Evolutionary conservation across 2,888 invertebrate species (phyloP).

Genomic region (Limenitis camilla): DNA sequence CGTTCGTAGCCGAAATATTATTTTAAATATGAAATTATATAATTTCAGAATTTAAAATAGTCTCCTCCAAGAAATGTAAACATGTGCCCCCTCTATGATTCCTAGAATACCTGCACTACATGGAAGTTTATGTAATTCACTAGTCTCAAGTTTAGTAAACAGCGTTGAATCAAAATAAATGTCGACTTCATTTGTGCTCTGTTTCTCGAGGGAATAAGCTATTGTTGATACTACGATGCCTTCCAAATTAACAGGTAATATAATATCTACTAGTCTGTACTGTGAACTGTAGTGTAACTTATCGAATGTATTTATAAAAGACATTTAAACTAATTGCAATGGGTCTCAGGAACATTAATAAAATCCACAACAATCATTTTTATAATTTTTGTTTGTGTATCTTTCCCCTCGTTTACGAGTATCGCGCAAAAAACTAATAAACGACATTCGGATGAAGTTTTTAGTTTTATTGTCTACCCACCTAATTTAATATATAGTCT

Average conservation of each 20-base stretch:
- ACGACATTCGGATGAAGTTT: too few species aligned
- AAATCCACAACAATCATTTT: too few species aligned
- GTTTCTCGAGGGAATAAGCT: constrained; percentile 23
- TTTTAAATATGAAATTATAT: background rate
- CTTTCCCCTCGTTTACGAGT: too few species aligned
- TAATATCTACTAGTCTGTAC: background rate
- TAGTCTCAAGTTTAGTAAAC: constrained; percentile 38
- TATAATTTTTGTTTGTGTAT: too few species aligned
- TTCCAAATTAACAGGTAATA: constrained; percentile 27
- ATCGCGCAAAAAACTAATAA: too few species aligned
- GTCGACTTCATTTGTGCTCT: constrained; percentile 18
- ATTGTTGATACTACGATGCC: constrained; percentile 15
- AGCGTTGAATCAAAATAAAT: constrained; percentile 13
- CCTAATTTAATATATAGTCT: too few species aligned
- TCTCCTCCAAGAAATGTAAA: constrained; percentile 33
- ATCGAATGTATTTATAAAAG: too few species aligned
- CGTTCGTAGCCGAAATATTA: background rate
- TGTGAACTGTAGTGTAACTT: too few species aligned
- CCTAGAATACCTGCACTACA: constrained; percentile 9
- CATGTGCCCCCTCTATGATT: constrained; percentile 38
- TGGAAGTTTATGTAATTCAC: constrained; percentile 20
- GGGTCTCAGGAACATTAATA: too few species aligned
- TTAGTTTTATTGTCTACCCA: too few species aligned
- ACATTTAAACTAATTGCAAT: too few species aligned
- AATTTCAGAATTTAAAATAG: constrained; percentile 41